Base-by-base conservation (phyloP, 2,113 vertebrate genomes). In the Callospermophilus lateralis region DNA sequence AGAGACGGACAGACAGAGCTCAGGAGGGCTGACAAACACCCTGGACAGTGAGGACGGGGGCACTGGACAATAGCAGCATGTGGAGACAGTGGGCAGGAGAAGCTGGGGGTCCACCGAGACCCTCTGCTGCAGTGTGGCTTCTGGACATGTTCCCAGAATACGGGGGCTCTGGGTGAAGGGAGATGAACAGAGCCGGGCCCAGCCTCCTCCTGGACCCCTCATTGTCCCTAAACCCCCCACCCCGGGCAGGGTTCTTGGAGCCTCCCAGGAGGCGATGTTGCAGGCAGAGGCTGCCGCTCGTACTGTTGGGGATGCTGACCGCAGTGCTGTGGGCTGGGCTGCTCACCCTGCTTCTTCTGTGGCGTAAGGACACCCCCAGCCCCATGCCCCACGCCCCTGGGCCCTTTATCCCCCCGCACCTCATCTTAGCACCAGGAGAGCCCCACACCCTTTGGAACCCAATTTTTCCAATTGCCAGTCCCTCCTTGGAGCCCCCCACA, bases 331-430 rank as follows among this genome's bases (percentile, higher is more conserved):
- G 97, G 94, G 90, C 95, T 0, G 94, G 89, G 26, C 65, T 97
- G 90, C 90, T 97, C 80, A 58, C 67, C 20, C 77, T 98, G 67
- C 88, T 98, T 9, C 94, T 98, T 20, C 68, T 96, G 19, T 98
- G 97, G 97, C 97, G 96, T 97, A 74, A 96, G 97, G 72, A 96
- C 61, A 65, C 7, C 90, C 72, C n/a, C 61, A 1, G 39, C 34
- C 88, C 91, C 26, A 0, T 0, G 0, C 0, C 53, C n/a, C 26
- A 34, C 26, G n/a, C 80, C 19, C 10, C 0, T 5, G 4, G 37
- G 3, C 20, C 39, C 5, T 51, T 26, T 19, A 39, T 10, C 19
- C 83, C 53, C 58, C 76, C 78, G n/a, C 22, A 72, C 12, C 15
- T 80, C 55, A 42, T 12, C 32, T 61, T 45, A 32, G 28, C 17